Conservation (phyloP, 2,888 invertebrate genomes). For the Taenaris catops region DNA sequence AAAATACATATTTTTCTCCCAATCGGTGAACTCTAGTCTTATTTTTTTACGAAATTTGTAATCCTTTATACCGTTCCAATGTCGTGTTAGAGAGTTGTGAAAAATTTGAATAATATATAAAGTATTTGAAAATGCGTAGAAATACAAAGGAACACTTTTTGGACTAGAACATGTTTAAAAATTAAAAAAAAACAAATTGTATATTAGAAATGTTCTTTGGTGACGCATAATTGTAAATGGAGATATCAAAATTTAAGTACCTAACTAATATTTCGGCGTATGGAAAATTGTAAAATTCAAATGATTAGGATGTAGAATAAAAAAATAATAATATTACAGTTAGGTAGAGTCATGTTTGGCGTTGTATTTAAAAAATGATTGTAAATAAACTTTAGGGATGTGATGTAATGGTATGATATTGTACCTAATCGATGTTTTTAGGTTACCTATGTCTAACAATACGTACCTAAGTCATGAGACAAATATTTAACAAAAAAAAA, state of each 20-base stretch:
- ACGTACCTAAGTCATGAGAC: conserved; percentile 20
- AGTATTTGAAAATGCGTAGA: conserved; percentile 24
- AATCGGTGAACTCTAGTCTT: conserved; percentile 75
- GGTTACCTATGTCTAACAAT: conserved; percentile 19
- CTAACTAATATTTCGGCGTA: conserved; percentile 58
- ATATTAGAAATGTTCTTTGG: conserved; percentile 30
- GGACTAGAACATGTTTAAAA: too few species aligned
- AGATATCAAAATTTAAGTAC: conserved; percentile 52
- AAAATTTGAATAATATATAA: conserved; percentile 5
- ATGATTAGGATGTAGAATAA: conserved; percentile 56
- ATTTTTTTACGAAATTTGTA: conserved; percentile 41
- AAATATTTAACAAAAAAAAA: conserved; percentile 21
- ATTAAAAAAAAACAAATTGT: conserved; percentile 25
- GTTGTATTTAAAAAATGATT: conserved; percentile 52
- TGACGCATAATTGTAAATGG: conserved; percentile 31
- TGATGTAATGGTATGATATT: conserved; percentile 61
- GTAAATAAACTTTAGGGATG: conserved; percentile 67
- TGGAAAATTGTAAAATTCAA: conserved; percentile 61
- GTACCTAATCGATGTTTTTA: conserved; percentile 67
- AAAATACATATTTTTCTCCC: conserved; percentile 26
- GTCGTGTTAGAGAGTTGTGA: conserved; percentile 31
- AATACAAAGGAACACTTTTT: conserved; percentile 36
- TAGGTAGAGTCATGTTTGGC: conserved; percentile 72
- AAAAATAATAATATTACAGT: conserved; percentile 31
- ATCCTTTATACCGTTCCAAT: conserved; percentile 25